Conservation (phyloP, 1,140 invertebrate genomes). For the Drosophila gunungcola region DNA sequence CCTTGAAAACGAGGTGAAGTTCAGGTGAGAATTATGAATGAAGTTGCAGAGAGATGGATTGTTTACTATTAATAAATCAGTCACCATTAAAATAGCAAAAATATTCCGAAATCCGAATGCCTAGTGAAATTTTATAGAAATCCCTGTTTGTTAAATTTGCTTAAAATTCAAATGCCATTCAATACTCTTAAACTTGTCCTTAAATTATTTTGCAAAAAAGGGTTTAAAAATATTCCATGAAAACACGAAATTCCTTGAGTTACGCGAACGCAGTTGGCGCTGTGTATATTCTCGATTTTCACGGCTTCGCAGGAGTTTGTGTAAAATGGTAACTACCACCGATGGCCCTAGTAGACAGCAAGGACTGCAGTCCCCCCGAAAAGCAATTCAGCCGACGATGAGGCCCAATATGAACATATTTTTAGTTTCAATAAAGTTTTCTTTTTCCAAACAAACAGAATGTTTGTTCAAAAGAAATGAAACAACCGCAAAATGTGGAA, state of each 20-base stretch:
- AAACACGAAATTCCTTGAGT: not conserved
- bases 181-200: not conserved
- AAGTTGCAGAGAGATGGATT: too few relatives aligned
- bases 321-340: not conserved
- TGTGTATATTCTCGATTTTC: constrained; percentile 1
- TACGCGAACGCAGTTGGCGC: not conserved
- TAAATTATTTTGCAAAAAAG: not conserved
- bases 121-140: too few relatives aligned
- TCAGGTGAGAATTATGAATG: not conserved
- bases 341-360: not conserved
- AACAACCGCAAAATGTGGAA: constrained; percentile 29
- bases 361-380: not conserved
- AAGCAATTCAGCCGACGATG: not conserved
- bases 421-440: not conserved
- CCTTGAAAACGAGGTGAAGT: constrained; percentile 11
- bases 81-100: not conserved
- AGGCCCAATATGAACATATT: constrained; percentile 10
- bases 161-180: not conserved
- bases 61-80: not conserved
- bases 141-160: too few relatives aligned
- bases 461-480: constrained; percentile 56
- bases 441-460: constrained; percentile 36
- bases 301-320: not conserved
- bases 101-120: too few relatives aligned
- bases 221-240: not conserved